Evolutionary conservation across 1,140 invertebrate genomes (phyloP).

Genomic region (Centruroides sculpturatus): DNA sequence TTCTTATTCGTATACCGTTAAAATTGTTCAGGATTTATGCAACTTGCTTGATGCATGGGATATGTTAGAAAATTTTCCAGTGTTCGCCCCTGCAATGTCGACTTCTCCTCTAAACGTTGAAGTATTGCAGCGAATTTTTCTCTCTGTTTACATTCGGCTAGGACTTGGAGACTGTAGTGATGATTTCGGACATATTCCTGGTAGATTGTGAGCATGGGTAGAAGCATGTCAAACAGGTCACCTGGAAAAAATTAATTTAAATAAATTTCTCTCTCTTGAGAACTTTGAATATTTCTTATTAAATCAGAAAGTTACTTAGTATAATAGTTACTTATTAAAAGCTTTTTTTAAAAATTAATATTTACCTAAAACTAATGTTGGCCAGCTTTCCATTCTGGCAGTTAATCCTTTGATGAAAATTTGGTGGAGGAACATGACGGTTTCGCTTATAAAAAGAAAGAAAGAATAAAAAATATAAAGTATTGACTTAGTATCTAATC

Average conservation of each 20-base stretch:
- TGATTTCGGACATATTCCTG: slow-evolving; percentile 90
- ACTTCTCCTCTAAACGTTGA: slow-evolving; percentile 67
- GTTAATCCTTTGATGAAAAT: slow-evolving; percentile 89
- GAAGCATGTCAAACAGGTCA: slow-evolving; percentile 83
- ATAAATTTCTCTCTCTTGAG: too few relatives aligned
- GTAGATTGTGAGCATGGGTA: slow-evolving; percentile 87
- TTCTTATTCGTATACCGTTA: too few relatives aligned
- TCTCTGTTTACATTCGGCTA: slow-evolving; percentile 83
- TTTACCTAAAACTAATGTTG: slow-evolving; percentile 67
- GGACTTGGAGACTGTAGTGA: slow-evolving; percentile 80
- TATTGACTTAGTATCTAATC: too few relatives aligned
- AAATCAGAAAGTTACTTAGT: too few relatives aligned
- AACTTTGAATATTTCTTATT: too few relatives aligned
- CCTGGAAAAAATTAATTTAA: slow-evolving; percentile 35
- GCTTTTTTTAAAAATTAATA: not conserved
- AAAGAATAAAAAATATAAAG: too few relatives aligned
- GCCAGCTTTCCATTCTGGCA: slow-evolving; percentile 83
- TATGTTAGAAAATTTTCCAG: slow-evolving; percentile 84
- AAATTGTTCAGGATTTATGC: not conserved
- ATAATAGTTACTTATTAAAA: too few relatives aligned
- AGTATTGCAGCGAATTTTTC: slow-evolving; percentile 65
- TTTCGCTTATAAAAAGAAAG: slow-evolving; percentile 45
- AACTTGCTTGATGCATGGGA: slow-evolving; percentile 80
- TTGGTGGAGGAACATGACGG: slow-evolving; percentile 83
- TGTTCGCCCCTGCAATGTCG: slow-evolving; percentile 64